Evolutionary conservation across 2,797 vertebrate species (phyloP), one percentile per base, ranked within the genome.

Genomic region (Psittacula echo): DNA sequence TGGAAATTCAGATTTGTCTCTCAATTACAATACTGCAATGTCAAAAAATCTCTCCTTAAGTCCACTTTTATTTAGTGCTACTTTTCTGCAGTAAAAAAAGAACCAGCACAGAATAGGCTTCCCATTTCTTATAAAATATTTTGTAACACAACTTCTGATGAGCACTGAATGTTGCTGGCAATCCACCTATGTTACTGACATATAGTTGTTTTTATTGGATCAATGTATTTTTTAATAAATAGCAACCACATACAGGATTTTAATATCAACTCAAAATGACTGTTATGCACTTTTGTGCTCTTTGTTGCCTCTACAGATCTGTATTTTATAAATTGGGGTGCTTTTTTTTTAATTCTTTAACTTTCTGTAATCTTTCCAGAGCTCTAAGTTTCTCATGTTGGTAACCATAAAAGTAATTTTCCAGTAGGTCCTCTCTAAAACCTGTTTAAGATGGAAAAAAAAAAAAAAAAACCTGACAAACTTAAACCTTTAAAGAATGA

Each of bases 191-290:
- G 54, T 76, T 60, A 70, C 42, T 89, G 78, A 86, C 81, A 89
- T 90, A 26, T 7, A 53, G 62, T 51, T 94, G 72, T 67, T 92
- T 92, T 90, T 75, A 82, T 72, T 91, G 93, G 83, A 88, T 82
- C 24, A 39, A 8, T 45, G 29, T 41, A 48, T 93, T 54, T 93
- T 94, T 95, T 93, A 65, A 78, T 95, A 90, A 92, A 94, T 85
- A 86, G 61, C 23, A 97, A 86, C n/a, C 29, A 47, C 71, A 87
- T 93, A 94, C 44, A 94, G 66, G 29, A 87, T 87, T 87, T 95
- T 81, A 85, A 84, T 85, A 77, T 48, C 13, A 53, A 90, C 72
- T 86, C 56, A 87, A 82, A 95, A 86, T 82, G 13, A 82, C 72
- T 78, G 24, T 87, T 86, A 67, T 4, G 48, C 16, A 83, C 23